A percentile compares a stretch with the other conserved stretches of the same genome.
Evolutionary conservation across 2,888 invertebrate species (phyloP).

Genomic region (Drosophila mulleri): DNA sequence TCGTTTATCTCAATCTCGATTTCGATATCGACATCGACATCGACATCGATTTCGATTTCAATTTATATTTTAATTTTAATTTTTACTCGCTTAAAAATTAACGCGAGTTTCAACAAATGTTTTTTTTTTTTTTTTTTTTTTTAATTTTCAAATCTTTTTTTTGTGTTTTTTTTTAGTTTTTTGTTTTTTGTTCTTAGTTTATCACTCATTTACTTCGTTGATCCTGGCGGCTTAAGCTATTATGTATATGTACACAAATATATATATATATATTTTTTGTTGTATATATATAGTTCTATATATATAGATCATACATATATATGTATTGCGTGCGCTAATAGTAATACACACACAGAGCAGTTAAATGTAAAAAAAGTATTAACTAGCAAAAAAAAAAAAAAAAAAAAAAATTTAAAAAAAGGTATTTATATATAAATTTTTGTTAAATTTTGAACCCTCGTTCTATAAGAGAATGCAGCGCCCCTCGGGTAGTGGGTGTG

Average conservation of each 20-base stretch:
- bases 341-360: conserved; percentile 34
- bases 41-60: not conserved
- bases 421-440: conserved; percentile 19
- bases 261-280: conserved; percentile 12
- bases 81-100: conserved; percentile 32
- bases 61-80: not conserved
- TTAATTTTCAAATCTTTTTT: not conserved
- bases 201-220: conserved; percentile 85
- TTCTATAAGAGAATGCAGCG: conserved; percentile 40
- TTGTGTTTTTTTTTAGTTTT: conserved; percentile 19
- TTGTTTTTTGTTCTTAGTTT: conserved; percentile 52
- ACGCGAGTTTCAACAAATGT: conserved; percentile 51
- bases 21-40: not conserved
- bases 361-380: conserved; percentile 49
- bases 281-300: conserved; percentile 15
- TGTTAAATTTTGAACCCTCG: conserved; percentile 11
- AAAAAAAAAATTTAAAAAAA: conserved; percentile 27
- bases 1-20: conserved; percentile 10
- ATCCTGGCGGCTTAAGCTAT: conserved; percentile 81
- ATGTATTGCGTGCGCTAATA: conserved; percentile 25
- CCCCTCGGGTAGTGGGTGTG: not conserved
- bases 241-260: conserved; percentile 41
- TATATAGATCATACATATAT: conserved; percentile 25
- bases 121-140: conserved; percentile 27
- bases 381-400: conserved; percentile 37